Evolutionary conservation across 2,113 vertebrate genomes (phyloP), one percentile per base, ranked within the genome.

Genomic region (Mormyrus iriodes): DNA sequence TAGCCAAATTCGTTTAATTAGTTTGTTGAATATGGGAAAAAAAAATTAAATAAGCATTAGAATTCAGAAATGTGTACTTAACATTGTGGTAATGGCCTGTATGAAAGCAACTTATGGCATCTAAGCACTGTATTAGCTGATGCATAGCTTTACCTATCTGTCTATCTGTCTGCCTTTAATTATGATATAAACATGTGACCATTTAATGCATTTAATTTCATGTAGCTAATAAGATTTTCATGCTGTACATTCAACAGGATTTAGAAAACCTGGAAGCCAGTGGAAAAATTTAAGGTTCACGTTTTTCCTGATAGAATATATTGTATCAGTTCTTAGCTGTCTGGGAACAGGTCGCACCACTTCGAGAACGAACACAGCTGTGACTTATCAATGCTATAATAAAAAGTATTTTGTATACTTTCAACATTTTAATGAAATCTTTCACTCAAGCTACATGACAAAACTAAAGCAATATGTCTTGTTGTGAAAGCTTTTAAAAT

Each of bases 1-100:
- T 48, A 84, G 24, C 44, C 82, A 48, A 48, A 84, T 84, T 84
- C 21, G 6, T 84, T 84, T 48, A 84, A 84, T 84, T 84, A 84
- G 21, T 42, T 84, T 44, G 82, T 46, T 21, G 39, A 48, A 84
- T 79, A 42, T 19, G 7, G 15, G n/a, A n/a, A n/a, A n/a, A n/a
- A n/a, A n/a, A n/a, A n/a, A n/a, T n/a, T n/a, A 39, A 79, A 42
- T 84, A 48, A 48, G 17, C 82, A 84, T 48, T 84, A n/a, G 82
- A 24, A 84, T 44, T 46, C 21, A 84, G 82, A n/a, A 48, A 84
- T 84, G 46, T 84, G 82, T 48, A 48, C 21, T 84, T 84, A n/a
- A 21, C 3, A 21, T 24, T 12, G 19, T 48, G 39, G 39, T 84
- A 48, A 48, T 48, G 44, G 24, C 42, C 82, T 48, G 42, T 48